Conservation (phyloP, 92 coral and sea anemone species). For the Metridium senile region DNA sequence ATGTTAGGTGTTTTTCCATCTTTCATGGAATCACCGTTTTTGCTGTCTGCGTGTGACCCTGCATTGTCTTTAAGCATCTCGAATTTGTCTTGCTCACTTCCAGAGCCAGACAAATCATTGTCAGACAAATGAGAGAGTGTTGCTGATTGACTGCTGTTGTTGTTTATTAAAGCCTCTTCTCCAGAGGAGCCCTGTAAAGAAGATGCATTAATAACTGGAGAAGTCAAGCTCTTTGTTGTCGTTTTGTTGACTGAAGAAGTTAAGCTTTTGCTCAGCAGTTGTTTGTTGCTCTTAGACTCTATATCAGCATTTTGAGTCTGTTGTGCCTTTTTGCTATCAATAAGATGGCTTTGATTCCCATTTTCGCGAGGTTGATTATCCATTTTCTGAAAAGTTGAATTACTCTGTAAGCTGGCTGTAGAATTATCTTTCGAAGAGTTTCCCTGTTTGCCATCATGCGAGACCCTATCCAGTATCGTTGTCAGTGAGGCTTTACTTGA, state of each 20-base stretch:
- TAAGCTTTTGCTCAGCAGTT: too few species aligned
- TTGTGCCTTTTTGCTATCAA: too few species aligned
- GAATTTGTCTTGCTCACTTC: not conserved
- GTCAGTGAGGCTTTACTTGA: not conserved
- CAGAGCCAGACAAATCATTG: not conserved
- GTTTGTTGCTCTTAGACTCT: too few species aligned
- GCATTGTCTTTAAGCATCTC: not conserved
- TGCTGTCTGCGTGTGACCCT: not conserved
- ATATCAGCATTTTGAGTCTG: too few species aligned
- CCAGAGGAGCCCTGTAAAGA: not conserved
- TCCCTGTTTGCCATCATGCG: not conserved
- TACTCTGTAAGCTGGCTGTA: too few species aligned
- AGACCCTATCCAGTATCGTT: constrained; percentile 13
- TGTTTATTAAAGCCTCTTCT: not conserved
- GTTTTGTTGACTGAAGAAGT: not conserved
- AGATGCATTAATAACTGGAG: too few species aligned
- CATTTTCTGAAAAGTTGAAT: too few species aligned
- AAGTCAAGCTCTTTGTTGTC: not conserved
- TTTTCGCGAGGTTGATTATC: too few species aligned
- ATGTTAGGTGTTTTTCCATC: not conserved
- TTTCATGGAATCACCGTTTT: not conserved
- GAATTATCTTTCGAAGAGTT: too few species aligned
- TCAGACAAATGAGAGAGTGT: too few species aligned
- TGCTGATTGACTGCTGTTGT: too few species aligned
- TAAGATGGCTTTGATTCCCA: too few species aligned